Evolutionary conservation across 1,140 invertebrate genomes (phyloP), one percentile per base, ranked within the genome.

Genomic region (Lysiphlebus fabarum): DNA sequence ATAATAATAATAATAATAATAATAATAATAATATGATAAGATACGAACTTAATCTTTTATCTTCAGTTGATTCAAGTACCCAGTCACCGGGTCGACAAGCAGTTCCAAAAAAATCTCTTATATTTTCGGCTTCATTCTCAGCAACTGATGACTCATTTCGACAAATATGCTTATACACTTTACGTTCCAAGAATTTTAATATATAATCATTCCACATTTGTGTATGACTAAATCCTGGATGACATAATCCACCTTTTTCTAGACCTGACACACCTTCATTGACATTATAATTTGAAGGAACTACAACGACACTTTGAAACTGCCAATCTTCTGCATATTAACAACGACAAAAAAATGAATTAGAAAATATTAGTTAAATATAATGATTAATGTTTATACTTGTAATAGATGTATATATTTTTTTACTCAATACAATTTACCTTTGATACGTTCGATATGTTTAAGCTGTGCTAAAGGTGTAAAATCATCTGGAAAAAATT

Each of bases 61-160:
- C 83, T 0, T 82, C 67, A 3, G 71, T 64, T 0, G 62, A 56
- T 62, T 87, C 82, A 1, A 76, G 56, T 2, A 82, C 81, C 87
- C 87, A 89, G 1, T 74, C 70, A 42, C 88, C 87, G n/a, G 87
- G 87, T 51, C 85, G 73, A 72, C 88, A 90, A 50, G 82, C 83
- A 6, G 70, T 76, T 2, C 77, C 75, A 76, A 88, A 89, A 76
- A 85, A 86, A 6, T 70, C 58, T 44, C 67, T 74, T 3, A 87
- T 65, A 41, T 80, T 79, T 34, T 74, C 67, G 10, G 82, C 70
- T 59, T 87, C 84, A 63, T 85, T 74, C 67, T 86, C 84, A 8
- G 79, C 78, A 14, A 78, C 72, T 0, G 80, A 82, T 36, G 74
- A 68, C 17, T 71, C 66, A 4, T 56, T 37, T 6, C 62, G 57